Evolutionary conservation across 2,113 vertebrate species (phyloP), one percentile per base, ranked within the genome.

Genomic region (Paracanthobrama guichenoti): DNA sequence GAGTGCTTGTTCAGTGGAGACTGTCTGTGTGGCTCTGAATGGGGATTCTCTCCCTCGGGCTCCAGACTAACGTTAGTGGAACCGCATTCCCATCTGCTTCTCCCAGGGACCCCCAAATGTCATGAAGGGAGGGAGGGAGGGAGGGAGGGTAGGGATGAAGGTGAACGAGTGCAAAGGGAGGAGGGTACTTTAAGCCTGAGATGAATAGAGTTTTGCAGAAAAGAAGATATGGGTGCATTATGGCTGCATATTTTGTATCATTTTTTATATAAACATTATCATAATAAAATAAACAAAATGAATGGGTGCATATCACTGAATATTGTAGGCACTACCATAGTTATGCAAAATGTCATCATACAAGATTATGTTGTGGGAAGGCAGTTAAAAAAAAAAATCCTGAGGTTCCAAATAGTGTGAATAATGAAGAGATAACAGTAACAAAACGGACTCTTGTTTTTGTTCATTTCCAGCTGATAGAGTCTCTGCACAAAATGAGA

Each of bases 21-120:
- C 48, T 82, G 64, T 57, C 79, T 26, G 64, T 39, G 79, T 55
- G 64, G 20, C 7, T 55, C 79, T 82, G 79, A 82, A 82, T 82
- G 20, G 66, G 66, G 39, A 44, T 71, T 71, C 79, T 71, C 66
- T 82, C 79, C 66, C 79, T 55, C 48, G 48, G 79, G 64, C 79
- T 71, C 26, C 48, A 82, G 79, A 71, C 79, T 81, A 71, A 81
- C 64, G 79, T 69, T 71, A 55, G 64, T 39, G 26, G 26, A 81
- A 67, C 64, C 28, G 8, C 35, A 57, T 55, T 57, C 66, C 64
- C 79, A 82, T 82, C 79, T 71, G 66, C 66, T 69, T 81, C 79
- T 71, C 79, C 13, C 8, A 0, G 78, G 28, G 79, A 82, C 79
- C 79, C 76, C 62, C 31, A 82, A 71, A 82, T 82, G 79, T 71